Conservation (phyloP, 2,888 invertebrate genomes). For the Temnothorax ravouxi region DNA sequence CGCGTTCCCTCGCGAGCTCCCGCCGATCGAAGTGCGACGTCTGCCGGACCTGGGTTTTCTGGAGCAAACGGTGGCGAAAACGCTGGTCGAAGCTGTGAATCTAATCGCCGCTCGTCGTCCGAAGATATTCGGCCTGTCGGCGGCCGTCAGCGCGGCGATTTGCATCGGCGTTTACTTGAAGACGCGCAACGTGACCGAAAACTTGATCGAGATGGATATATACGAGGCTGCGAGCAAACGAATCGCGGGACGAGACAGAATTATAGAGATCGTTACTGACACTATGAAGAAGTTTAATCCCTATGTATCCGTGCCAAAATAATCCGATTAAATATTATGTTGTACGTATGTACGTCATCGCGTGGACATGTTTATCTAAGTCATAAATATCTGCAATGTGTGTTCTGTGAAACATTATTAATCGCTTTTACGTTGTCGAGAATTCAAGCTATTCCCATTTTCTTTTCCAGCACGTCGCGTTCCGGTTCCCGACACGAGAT, state of each 20-base stretch:
- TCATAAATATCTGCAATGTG: not conserved
- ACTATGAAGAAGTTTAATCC: conserved; percentile 88
- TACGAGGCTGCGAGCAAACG: conserved; percentile 85
- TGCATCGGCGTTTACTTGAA: conserved; percentile 89
- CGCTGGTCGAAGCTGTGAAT: conserved; percentile 88
- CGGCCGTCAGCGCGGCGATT: conserved; percentile 87
- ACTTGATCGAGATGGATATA: conserved; percentile 77
- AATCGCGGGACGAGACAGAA: conserved; percentile 85
- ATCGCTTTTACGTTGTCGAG: not conserved
- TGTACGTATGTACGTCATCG: not conserved
- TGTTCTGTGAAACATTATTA: not conserved
- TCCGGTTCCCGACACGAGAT: conserved; percentile 98
- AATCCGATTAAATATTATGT: not conserved
- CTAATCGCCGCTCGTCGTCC: conserved; percentile 88
- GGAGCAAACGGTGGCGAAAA: conserved; percentile 88
- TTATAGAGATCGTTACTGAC: conserved; percentile 85
- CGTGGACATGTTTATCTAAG: not conserved
- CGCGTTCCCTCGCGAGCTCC: conserved; percentile 83
- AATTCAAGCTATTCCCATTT: conserved; percentile 42
- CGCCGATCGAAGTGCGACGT: conserved; percentile 86
- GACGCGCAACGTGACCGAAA: conserved; percentile 84
- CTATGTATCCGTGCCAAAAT: conserved; percentile 78
- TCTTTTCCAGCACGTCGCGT: conserved; percentile 93
- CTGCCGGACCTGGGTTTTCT: conserved; percentile 89
- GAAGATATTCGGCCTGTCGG: conserved; percentile 88